A percentile compares a stretch with the other conserved stretches of the same genome.
These are phyloP conservation scores for Propithecus coquereli DNA, from an alignment of 2,113 vertebrate genomes.

Conservation along the genomic window DNA sequence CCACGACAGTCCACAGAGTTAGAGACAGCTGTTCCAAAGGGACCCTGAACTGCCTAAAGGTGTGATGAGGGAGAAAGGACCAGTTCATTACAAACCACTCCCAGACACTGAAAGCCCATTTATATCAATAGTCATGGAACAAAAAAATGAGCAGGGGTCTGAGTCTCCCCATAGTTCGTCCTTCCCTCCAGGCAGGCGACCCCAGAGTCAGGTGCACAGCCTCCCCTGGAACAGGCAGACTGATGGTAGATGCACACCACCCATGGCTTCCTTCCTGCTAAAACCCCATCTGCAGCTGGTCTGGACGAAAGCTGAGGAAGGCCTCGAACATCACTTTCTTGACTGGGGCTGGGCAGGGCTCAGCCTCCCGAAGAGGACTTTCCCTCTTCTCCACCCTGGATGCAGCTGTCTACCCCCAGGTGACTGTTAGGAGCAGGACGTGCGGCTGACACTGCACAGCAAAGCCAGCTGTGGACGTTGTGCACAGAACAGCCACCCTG, in stretches of 20 bases:
- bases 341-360: neutral
- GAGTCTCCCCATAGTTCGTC: neutral
- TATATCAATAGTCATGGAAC: neutral
- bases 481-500: neutral
- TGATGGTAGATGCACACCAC: neutral
- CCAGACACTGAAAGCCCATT: neutral
- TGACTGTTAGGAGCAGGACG: neutral
- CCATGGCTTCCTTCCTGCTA: neutral
- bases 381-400: neutral
- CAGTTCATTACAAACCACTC: neutral
- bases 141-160: neutral
- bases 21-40: neutral
- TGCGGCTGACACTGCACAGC: accelerated
- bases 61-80: neutral
- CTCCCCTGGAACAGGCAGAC: neutral
- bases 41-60: neutral
- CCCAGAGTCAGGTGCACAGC: neutral
- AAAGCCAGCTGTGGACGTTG: accelerated
- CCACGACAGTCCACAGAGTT: neutral
- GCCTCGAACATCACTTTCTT: neutral
- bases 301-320: neutral
- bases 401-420: neutral
- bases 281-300: neutral
- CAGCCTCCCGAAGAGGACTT: neutral
- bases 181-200: neutral